Percentiles rank a stretch among this genome's conserved stretches.
phyloP scores from a whole-genome alignment of 2,113 vertebrate genomes.

The Leiothrix lutea region DNA sequence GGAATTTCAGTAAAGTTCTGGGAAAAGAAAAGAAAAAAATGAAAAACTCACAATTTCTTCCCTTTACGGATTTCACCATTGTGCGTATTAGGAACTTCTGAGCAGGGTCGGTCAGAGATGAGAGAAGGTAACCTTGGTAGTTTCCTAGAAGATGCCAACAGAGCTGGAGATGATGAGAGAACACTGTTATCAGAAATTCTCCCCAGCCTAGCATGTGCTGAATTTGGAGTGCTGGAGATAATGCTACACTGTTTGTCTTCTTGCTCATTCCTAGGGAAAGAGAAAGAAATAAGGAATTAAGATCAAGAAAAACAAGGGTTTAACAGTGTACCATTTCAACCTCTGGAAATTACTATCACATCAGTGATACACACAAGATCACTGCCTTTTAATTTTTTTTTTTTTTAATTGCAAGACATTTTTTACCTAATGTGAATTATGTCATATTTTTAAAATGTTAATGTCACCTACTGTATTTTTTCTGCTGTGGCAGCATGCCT shows the following conservation, averaged over 20 bases:
- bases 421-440: neutral
- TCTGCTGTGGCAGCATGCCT: slow-evolving; percentile 70
- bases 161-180: slow-evolving; percentile 43
- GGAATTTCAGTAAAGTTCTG: neutral
- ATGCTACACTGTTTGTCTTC: slow-evolving; percentile 53
- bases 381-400: neutral
- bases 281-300: neutral
- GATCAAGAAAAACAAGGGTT: neutral
- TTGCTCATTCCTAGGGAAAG: slow-evolving; percentile 68
- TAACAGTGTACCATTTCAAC: neutral
- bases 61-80: slow-evolving; percentile 72
- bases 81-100: slow-evolving; percentile 65
- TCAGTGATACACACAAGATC: neutral
- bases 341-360: neutral
- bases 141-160: slow-evolving; percentile 60
- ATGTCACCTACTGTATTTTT: slow-evolving; percentile 73
- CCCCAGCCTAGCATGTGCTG: slow-evolving; percentile 9
- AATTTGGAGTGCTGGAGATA: neutral
- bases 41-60: slow-evolving; percentile 77
- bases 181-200: slow-evolving; percentile 29
- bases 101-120: slow-evolving; percentile 57
- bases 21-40: slow-evolving; percentile 5
- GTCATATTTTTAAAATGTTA: neutral
- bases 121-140: slow-evolving; percentile 70
- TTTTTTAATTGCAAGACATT: neutral